phyloP scores from a whole-genome alignment of 2,113 vertebrate genomes.

The Leptosomus discolor region DNA sequence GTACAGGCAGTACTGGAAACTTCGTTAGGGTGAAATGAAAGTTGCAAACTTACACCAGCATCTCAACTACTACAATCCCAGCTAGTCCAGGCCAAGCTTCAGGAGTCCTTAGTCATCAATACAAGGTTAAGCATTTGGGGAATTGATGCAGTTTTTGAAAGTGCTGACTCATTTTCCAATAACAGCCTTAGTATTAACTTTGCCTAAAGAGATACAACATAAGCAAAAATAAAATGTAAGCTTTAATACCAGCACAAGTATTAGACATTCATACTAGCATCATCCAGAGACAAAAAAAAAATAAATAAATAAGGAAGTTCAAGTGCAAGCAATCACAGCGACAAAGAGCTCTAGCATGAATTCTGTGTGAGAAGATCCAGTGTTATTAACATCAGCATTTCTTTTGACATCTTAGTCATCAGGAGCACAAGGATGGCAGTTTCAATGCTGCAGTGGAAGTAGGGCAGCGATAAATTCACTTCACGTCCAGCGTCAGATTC shows the following conservation, averaged over 20 bases:
- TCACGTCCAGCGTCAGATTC: background rate
- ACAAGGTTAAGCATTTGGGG: background rate
- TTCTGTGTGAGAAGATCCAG: background rate
- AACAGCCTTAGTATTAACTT: background rate
- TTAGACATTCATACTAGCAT: background rate
- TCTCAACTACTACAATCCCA: background rate
- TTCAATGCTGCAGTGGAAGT: background rate
- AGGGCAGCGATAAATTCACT: background rate
- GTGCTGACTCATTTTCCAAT: background rate
- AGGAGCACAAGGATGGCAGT: background rate
- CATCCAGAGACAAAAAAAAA: background rate
- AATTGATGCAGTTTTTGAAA: background rate
- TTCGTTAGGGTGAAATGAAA: background rate
- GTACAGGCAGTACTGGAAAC: background rate
- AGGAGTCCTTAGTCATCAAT: background rate
- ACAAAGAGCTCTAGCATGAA: background rate
- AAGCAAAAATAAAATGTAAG: background rate
- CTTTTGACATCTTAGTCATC: background rate
- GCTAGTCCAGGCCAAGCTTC: background rate
- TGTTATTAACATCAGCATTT: background rate
- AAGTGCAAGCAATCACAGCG: background rate
- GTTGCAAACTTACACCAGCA: background rate
- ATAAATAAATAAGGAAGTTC: background rate
- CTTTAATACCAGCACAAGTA: background rate
- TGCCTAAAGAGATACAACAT: background rate